Conservation (phyloP, 2,888 invertebrate species). For the Onchidella celtica region DNA sequence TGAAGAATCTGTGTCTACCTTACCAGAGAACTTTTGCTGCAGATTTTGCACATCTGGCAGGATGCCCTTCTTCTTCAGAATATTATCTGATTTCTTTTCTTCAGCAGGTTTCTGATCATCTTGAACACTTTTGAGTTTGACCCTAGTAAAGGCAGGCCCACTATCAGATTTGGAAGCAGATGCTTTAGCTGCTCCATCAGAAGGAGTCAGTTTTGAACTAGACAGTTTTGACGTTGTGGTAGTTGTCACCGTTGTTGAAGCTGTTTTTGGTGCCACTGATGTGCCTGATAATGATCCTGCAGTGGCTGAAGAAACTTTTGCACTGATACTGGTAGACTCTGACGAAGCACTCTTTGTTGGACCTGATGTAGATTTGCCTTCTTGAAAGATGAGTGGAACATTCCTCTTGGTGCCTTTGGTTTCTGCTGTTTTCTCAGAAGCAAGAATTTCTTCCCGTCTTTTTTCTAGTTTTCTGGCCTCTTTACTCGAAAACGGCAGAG, state of each 20-base stretch:
- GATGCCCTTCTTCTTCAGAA: neutral
- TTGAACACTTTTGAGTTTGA: neutral
- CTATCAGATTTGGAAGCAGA: neutral
- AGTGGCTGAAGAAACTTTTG: neutral
- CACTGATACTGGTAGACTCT: neutral
- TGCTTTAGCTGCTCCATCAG: too few relatives aligned
- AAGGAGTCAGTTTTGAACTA: too few relatives aligned
- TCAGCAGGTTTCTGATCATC: slow-evolving; percentile 8
- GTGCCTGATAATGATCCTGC: neutral
- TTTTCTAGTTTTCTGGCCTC: slow-evolving; percentile 36
- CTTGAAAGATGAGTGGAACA: slow-evolving; percentile 40
- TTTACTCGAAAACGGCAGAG: slow-evolving; percentile 33
- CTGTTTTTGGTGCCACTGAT: neutral
- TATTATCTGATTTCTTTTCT: slow-evolving; percentile 13
- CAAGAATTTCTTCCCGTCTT: slow-evolving; percentile 21
- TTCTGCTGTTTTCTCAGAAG: slow-evolving; percentile 11
- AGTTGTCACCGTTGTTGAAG: neutral
- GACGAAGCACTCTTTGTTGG: neutral
- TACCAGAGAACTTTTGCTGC: slow-evolving; percentile 24
- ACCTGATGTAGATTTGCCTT: neutral
- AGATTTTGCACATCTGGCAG: slow-evolving; percentile 23
- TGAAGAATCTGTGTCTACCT: neutral
- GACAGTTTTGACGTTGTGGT: neutral
- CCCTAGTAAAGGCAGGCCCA: neutral
- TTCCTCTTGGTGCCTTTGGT: neutral